A percentile compares a stretch with the other conserved stretches of the same genome.
Conservation (phyloP, 1,140 invertebrate genomes). For the Macrosteles quadrilineatus region DNA sequence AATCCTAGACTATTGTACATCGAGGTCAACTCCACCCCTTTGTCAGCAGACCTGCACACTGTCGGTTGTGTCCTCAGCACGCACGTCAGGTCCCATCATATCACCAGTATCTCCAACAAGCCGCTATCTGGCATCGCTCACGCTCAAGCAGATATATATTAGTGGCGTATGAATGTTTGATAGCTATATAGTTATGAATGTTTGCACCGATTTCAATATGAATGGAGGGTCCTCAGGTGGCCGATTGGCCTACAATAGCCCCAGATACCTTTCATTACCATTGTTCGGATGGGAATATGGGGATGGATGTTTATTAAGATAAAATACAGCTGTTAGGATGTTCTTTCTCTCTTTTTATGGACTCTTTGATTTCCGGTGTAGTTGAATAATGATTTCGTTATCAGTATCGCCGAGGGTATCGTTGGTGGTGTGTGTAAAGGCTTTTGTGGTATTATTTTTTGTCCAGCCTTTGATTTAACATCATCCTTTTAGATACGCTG, state of each 20-base stretch:
- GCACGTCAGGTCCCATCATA: background rate
- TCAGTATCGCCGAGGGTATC: too few species aligned
- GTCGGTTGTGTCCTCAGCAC: too few species aligned
- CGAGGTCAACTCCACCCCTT: too few species aligned
- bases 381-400: too few species aligned
- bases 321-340: constrained; percentile 14
- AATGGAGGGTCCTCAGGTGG: background rate
- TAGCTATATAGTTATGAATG: constrained; percentile 14
- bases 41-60: too few species aligned
- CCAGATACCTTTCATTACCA: constrained; percentile 22
- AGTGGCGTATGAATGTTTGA: constrained; percentile 15
- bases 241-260: constrained; percentile 15
- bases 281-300: constrained; percentile 10
- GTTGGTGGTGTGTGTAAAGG: too few species aligned
- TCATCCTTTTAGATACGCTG: too few species aligned
- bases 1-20: too few species aligned
- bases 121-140: background rate
- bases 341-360: constrained; percentile 1
- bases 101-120: background rate
- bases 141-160: constrained; percentile 9
- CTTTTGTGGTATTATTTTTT: too few species aligned
- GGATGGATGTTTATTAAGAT: constrained; percentile 9
- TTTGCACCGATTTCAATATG: constrained; percentile 19
- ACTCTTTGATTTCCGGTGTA: too few species aligned
- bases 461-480: too few species aligned